phyloP scores from a whole-genome alignment of 2,113 vertebrate species.

The Cyanistes caeruleus region DNA sequence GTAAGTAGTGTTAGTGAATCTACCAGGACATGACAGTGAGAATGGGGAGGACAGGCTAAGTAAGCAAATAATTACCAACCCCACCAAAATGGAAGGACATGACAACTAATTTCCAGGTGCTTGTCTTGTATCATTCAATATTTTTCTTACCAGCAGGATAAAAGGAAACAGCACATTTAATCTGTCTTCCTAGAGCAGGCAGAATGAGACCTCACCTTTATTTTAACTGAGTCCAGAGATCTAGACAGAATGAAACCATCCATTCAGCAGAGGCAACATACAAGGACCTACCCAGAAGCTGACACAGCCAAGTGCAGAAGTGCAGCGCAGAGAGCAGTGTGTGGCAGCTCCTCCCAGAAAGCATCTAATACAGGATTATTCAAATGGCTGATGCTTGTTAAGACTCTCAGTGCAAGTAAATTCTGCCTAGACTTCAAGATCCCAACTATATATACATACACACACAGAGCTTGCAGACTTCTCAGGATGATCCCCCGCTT shows the following conservation, averaged over 20 bases:
- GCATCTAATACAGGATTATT: background rate
- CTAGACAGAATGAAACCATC: background rate
- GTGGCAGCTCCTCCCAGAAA: background rate
- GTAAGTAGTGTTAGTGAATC: background rate
- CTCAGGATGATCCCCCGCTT: background rate
- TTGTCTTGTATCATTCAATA: background rate
- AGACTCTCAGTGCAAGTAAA: background rate
- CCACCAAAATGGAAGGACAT: background rate
- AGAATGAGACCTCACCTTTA: background rate
- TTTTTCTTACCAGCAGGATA: background rate
- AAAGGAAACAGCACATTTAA: background rate
- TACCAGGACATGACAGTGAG: background rate
- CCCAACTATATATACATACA: background rate
- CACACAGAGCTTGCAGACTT: rapidly evolving
- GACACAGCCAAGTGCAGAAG: background rate
- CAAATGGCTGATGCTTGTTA: background rate
- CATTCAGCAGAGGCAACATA: background rate
- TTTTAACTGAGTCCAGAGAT: background rate
- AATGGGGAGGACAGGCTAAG: background rate
- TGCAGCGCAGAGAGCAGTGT: background rate
- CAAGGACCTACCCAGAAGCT: background rate
- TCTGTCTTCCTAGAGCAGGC: background rate
- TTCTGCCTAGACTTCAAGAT: background rate
- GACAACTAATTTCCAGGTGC: background rate
- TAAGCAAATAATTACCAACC: background rate